Evolutionary conservation across 92 coral and sea anemone genomes (phyloP), one percentile per base, ranked within the genome.

Genomic region (Actinernus sp.): DNA sequence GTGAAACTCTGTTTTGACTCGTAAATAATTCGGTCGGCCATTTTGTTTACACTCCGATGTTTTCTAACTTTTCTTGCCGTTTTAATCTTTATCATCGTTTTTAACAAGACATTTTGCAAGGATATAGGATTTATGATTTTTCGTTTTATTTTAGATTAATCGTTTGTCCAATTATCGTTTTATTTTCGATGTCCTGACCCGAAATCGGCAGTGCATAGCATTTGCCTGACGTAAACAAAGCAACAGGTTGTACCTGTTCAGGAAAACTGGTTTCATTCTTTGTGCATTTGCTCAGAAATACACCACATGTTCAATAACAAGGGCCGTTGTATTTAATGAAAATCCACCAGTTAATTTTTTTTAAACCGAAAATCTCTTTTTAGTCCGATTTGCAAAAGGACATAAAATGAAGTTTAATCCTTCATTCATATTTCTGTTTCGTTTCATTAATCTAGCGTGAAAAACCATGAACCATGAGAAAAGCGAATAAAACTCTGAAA

Each of bases 201-300:
- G 33, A 64, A 30, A 9, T 16, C 14, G 37, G 26, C 75, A 3
- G 54, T 52, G 75, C 75, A 54, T 51, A 54, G 48, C 61, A 50
- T 45, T 71, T 69, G 59, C 76, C 86, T 90, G 86, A 86, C 87
- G 89, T 90, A 88, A 90, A 86, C 89, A 90, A 41, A 4, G 24
- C 33, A 9, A 56, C 97, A 61, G 97, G 97, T 90, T 46, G 28
- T 53, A 79, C 97, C 85, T 54, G 97, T 34, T 41, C 3, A 30
- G 20, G 58, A n/a, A 56, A 31, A 34, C 63, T 28, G 31, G 43
- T 43, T 23, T 36, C 39, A 32, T 51, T 37, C 61, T 52, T 68
- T 4, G 34, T 17, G 37, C 41, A 53, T 37, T 49, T 68, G 39
- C 19, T 34, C 30, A 68, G 28, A 54, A 7, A 36, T 14, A 7